phyloP scores from a whole-genome alignment of 2,888 invertebrate genomes.

The Sepioteuthis lessoniana region DNA sequence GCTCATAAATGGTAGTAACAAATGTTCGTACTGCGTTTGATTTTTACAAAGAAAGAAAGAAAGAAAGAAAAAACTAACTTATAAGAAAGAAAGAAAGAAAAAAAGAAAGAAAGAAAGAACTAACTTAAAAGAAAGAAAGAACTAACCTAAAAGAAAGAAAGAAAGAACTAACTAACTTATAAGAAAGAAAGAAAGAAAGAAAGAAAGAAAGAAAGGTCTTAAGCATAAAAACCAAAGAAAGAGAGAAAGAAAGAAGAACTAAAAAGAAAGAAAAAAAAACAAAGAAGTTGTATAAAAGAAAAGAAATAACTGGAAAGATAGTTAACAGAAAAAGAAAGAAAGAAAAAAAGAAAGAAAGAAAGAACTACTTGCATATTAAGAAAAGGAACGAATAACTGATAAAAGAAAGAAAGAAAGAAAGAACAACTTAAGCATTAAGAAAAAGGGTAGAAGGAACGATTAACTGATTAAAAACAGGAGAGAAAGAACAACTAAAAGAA shows the following conservation, averaged over 20 bases:
- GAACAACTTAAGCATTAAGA: background rate
- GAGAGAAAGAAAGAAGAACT: too few relatives aligned
- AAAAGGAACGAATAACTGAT: background rate
- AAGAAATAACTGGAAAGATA: background rate
- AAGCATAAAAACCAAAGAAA: background rate
- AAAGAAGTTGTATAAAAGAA: too few relatives aligned
- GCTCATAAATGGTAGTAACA: too few relatives aligned
- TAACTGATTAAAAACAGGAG: background rate
- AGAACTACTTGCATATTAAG: fast-evolving
- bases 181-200: background rate
- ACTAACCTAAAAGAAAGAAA: too few relatives aligned
- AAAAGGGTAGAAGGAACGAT: background rate
- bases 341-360: background rate
- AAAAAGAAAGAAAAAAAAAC: too few relatives aligned
- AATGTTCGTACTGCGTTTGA: too few relatives aligned
- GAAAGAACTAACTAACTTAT: too few relatives aligned
- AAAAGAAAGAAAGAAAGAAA: background rate
- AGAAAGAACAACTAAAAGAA: too few relatives aligned
- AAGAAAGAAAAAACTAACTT: too few relatives aligned
- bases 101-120: background rate
- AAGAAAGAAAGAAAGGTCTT: too few relatives aligned
- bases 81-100: background rate
- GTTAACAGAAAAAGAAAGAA: background rate
- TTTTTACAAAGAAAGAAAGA: background rate
- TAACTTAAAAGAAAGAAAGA: background rate